A percentile compares a stretch with the other conserved stretches of the same genome.
Evolutionary conservation across 2,113 vertebrate species (phyloP).

Genomic region (Chionodraco myersi): DNA sequence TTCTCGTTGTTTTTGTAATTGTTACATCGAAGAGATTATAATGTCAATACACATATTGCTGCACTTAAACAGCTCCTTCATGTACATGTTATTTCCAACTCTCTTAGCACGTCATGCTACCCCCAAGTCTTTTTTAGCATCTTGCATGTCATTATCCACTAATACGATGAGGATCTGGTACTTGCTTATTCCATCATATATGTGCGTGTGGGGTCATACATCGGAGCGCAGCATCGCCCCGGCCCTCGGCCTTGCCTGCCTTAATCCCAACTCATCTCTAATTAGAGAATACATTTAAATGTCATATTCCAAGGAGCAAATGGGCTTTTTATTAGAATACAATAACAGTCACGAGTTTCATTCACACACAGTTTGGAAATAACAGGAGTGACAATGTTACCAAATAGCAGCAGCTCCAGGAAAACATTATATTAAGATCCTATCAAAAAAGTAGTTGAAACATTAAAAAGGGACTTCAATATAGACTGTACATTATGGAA

Average conservation of each 20-base stretch:
- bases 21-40: not conserved
- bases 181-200: constrained; percentile 50
- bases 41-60: not conserved
- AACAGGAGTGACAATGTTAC: not conserved
- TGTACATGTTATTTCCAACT: not conserved
- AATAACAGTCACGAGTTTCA: not conserved
- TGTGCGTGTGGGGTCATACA: constrained; percentile 32
- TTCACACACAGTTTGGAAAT: not conserved
- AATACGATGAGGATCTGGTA: constrained; percentile 28
- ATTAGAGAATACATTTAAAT: constrained; percentile 57
- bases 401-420: not conserved
- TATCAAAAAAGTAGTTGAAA: not conserved
- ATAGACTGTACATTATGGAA: not conserved
- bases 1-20: not conserved
- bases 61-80: not conserved
- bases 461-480: constrained; percentile 11
- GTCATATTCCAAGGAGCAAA: constrained; percentile 18
- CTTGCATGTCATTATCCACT: constrained; percentile 31
- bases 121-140: not conserved
- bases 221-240: not conserved
- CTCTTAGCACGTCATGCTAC: not conserved
- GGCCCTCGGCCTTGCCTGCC: constrained; percentile 5
- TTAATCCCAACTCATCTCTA: constrained; percentile 45
- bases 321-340: constrained; percentile 4
- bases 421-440: not conserved